These are phyloP conservation scores for Colletes gigas DNA, from an alignment of 1,140 invertebrate species.

Conservation along the genomic window DNA sequence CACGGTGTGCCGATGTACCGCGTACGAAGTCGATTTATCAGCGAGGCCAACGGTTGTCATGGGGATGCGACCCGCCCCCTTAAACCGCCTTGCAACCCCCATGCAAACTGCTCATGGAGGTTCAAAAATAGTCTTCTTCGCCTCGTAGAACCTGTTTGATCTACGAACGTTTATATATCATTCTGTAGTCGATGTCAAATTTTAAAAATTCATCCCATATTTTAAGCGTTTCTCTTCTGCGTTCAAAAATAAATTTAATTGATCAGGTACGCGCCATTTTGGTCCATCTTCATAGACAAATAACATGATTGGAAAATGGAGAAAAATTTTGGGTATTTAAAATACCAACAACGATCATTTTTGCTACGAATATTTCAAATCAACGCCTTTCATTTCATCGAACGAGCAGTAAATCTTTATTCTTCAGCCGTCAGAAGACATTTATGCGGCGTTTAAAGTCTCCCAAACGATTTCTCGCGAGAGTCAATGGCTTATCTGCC, in stretches of 20 bases:
- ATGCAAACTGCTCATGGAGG: conserved; percentile 59
- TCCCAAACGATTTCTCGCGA: conserved; percentile 46
- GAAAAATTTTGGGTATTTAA: too few relatives aligned
- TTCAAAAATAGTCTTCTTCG: conserved; percentile 44
- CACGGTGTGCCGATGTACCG: conserved; percentile 62
- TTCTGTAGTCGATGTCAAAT: too few relatives aligned
- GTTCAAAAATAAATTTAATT: too few relatives aligned
- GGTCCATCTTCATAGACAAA: too few relatives aligned
- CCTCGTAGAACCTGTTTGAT: background rate
- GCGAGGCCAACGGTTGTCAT: conserved; percentile 72
- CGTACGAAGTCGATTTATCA: conserved; percentile 69
- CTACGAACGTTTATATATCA: background rate
- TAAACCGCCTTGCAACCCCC: conserved; percentile 51
- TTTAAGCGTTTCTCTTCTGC: too few relatives aligned
- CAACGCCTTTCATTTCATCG: too few relatives aligned
- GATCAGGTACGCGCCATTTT: too few relatives aligned
- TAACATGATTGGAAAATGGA: too few relatives aligned
- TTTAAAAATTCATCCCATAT: too few relatives aligned
- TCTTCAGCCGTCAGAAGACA: conserved; percentile 32
- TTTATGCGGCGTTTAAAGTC: conserved; percentile 45
- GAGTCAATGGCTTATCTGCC: conserved; percentile 55
- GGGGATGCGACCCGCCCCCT: conserved; percentile 72
- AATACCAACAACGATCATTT: too few relatives aligned
- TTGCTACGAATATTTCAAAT: too few relatives aligned
- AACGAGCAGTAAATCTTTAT: too few relatives aligned